These are phyloP conservation scores for Halcyon leucocephala DNA, from an alignment of 2,797 vertebrate genomes.

Conservation along the genomic window DNA sequence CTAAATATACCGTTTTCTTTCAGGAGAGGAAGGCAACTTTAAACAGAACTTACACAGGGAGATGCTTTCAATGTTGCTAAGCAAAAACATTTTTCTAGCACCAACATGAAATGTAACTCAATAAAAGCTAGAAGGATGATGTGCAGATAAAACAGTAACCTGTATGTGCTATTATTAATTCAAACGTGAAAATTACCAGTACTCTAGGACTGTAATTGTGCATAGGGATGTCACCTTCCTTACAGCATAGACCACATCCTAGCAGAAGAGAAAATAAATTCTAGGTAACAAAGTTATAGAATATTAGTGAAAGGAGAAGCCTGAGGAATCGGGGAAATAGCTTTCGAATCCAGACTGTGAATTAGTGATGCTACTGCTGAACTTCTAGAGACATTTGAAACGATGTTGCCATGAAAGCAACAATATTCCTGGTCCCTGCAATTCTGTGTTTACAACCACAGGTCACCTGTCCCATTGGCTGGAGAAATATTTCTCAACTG, in stretches of 20 bases:
- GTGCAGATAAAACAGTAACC: neutral
- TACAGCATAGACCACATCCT: neutral
- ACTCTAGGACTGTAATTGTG: neutral
- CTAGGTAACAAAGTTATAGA: neutral
- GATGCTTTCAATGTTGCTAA: neutral
- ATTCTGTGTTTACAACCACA: neutral
- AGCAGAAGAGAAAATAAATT: neutral
- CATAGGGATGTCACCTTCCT: neutral
- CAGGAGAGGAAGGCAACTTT: neutral
- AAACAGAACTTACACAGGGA: neutral
- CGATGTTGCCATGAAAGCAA: neutral
- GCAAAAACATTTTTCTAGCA: neutral
- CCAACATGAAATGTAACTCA: neutral
- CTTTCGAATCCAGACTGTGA: neutral
- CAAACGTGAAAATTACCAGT: neutral
- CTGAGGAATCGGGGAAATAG: neutral
- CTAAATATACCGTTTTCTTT: neutral
- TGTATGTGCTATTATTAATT: neutral
- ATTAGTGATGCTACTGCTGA: neutral
- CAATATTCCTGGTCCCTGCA: neutral
- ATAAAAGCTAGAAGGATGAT: neutral
- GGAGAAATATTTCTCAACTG: neutral
- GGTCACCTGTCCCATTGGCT: neutral
- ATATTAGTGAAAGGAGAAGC: neutral
- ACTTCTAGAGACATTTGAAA: neutral